phyloP scores from a whole-genome alignment of 2,888 invertebrate species.

The Catocala nupta region DNA sequence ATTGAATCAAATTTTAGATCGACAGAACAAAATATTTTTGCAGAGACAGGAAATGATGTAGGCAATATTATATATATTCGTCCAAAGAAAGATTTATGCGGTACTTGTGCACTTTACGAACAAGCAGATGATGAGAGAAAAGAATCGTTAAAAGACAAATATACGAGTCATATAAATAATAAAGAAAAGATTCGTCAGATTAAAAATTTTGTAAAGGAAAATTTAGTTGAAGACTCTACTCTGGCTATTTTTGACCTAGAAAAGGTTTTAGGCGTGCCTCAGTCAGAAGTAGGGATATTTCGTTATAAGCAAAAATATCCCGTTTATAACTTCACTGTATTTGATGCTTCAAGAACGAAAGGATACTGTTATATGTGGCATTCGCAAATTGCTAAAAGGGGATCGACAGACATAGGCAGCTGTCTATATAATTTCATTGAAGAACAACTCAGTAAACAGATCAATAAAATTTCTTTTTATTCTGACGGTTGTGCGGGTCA shows the following conservation, averaged over 20 bases:
- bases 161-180: neutral
- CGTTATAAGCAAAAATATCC: constrained; percentile 35
- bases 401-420: neutral
- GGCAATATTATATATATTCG: neutral
- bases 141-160: constrained; percentile 2
- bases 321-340: constrained; percentile 8
- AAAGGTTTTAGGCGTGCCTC: constrained; percentile 36
- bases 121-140: constrained; percentile 7
- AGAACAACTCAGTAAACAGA: too few relatives aligned
- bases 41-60: too few relatives aligned
- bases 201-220: constrained; percentile 5
- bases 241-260: constrained; percentile 18
- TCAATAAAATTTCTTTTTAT: too few relatives aligned
- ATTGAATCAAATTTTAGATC: too few relatives aligned
- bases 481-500: too few relatives aligned
- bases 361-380: constrained; percentile 4
- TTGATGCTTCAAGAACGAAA: neutral
- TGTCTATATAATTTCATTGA: neutral
- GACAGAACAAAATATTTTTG: neutral
- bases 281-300: constrained; percentile 34
- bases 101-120: neutral
- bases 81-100: constrained; percentile 10
- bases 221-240: neutral
- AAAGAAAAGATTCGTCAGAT: constrained; percentile 5
- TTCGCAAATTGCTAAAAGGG: neutral